Evolutionary conservation across 1,140 invertebrate genomes (phyloP), one percentile per base, ranked within the genome.

Genomic region (Papilio glaucus): DNA sequence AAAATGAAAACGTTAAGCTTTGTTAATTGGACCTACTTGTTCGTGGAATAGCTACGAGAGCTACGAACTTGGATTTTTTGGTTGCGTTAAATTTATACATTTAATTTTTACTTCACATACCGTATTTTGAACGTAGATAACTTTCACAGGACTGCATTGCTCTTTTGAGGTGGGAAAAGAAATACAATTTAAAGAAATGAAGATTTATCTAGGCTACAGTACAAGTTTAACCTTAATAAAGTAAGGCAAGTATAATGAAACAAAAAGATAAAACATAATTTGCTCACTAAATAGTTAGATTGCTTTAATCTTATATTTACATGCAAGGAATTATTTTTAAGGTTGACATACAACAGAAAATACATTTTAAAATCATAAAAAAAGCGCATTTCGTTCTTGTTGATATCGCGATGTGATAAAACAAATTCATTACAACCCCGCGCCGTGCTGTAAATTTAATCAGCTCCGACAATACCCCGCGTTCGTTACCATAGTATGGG

Each of bases 11-110:
- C 37, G 15, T 70, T 61, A n/a, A 39, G 63, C 71, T 76, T 76
- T 77, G 78, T 82, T 84, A 86, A 85, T 86, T 84, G 85, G 80
- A 81, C 77, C 71, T 60, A 76, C 70, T 76, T 80, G 77, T 82
- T 85, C 80, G 77, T 74, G 71, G 72, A 57, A 57, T n/a, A 57
- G 49, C 21, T 57, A 2, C 2, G 29, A 6, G 29, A 33, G 2
- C 29, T 49, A 21, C 45, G 45, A 9, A 21, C 45, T 49, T 15
- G 21, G 18, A 15, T 49, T 76, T 61, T 62, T 62, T 37, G 60
- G 60, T 15, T 18, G 37, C 24, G 49, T 57, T 57, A 12, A 57
- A 24, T 49, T 49, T 45, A 6, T 18, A 37, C 24, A 21, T 57
- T 57, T 12, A 57, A 24, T 49, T 49, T 45, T 12, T 53, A 53